Evolutionary conservation across 1,140 invertebrate genomes (phyloP).

Genomic region (Drosophila biarmipes): DNA sequence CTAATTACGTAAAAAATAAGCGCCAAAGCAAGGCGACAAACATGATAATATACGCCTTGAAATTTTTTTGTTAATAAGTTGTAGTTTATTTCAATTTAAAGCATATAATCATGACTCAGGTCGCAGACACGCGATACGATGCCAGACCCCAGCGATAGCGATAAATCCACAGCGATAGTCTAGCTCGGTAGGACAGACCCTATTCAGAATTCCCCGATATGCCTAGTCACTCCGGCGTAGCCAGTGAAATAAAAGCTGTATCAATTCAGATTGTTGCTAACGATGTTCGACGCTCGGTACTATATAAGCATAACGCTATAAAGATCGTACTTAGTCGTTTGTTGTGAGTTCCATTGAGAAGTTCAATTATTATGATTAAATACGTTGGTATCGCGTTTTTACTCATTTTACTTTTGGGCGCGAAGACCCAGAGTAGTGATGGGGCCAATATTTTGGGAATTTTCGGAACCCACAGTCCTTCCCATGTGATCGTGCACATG

Average conservation of each 20-base stretch:
- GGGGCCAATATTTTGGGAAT: slow-evolving; percentile 71
- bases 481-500: slow-evolving; percentile 78
- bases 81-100: background rate
- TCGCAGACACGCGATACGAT: background rate
- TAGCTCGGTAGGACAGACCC: background rate
- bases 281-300: background rate
- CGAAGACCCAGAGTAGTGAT: background rate
- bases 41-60: background rate
- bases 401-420: slow-evolving; percentile 3
- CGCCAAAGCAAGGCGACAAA: background rate
- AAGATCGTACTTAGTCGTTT: slow-evolving; percentile 9
- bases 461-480: slow-evolving; percentile 67
- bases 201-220: background rate
- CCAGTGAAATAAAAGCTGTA: background rate
- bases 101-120: slow-evolving; percentile 25
- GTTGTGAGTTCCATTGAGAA: background rate
- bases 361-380: slow-evolving; percentile 11
- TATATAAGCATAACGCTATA: slow-evolving; percentile 3
- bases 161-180: background rate
- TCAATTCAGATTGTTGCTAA: background rate
- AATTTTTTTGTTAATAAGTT: slow-evolving; percentile 13
- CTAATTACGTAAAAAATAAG: background rate
- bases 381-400: background rate
- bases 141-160: background rate
- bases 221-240: slow-evolving; percentile 14